A percentile compares a stretch with the other conserved stretches of the same genome.
Evolutionary conservation across 2,113 vertebrate species (phyloP).

Genomic region (Tachycineta bicolor): DNA sequence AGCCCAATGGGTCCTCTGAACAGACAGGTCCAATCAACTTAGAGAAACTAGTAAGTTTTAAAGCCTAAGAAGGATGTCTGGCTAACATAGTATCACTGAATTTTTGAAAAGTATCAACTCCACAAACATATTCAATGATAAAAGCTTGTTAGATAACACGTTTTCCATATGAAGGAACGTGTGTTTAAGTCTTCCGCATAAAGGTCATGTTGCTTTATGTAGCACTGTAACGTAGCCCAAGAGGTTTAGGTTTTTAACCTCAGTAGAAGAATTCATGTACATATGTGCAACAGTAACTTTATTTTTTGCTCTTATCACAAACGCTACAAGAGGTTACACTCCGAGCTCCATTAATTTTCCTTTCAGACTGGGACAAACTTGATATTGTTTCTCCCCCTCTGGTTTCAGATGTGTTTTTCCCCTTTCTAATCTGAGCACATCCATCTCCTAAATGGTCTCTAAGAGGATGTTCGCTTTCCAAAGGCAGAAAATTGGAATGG

Average conservation of each 20-base stretch:
- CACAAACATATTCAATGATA: background rate
- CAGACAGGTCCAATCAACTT: background rate
- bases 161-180: background rate
- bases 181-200: background rate
- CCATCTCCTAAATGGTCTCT: background rate
- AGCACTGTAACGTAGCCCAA: background rate
- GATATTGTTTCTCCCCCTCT: background rate
- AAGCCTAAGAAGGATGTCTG: background rate
- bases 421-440: fast-evolving
- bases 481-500: background rate
- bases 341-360: background rate
- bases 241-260: background rate
- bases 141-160: background rate
- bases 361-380: background rate
- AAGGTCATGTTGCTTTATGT: background rate
- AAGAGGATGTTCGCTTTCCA: background rate
- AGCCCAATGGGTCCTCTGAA: background rate
- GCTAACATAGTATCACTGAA: background rate
- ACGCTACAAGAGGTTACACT: background rate
- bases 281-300: background rate
- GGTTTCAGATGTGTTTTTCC: fast-evolving
- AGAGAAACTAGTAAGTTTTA: background rate
- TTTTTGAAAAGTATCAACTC: background rate
- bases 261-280: background rate
- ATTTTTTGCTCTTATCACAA: background rate